Base-by-base conservation (phyloP, 2,888 invertebrate species). In the Polylopha cassiicola region DNA sequence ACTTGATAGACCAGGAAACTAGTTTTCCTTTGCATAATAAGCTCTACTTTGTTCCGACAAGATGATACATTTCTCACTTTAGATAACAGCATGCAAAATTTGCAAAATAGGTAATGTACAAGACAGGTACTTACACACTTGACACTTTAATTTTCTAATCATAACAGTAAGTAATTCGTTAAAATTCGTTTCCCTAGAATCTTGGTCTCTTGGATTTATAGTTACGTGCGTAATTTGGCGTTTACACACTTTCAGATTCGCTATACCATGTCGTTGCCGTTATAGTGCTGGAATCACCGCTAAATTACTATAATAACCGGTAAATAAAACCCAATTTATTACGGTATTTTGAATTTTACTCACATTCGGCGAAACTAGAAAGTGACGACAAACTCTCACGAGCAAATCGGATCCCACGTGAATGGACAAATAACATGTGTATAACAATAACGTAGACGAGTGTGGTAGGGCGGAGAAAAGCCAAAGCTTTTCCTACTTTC, bases 381-480 rank as follows among this genome's bases (percentile, higher is more conserved):
- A 53, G 50, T 50, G 41, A 33, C 42, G 30, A 46, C 15, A 10
- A n/a, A 18, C 22, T 43, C 31, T 43, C 37, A 38, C 43, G 28
- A 27, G 26, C 15, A 32, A 16, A 28, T n/a, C 14, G 43, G 45
- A 50, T 47, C 48, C 47, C 44, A 53, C 54, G 52, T 51, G 53
- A 58, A 58, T 51, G 50, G 42, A 46, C 48, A 53, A 53, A 47
- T 44, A 47, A 36, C 43, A 47, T 16, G 36, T 43, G 39, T 23
- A 39, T 43, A 32, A 56, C 51, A 55, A 55, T 55, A 29, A 32
- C 13, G 43, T 29, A 41, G 27, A 24, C 45, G 39, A 37, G 39
- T 39, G 37, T 46, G 34, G 41, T 30, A 43, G 22, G 37, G 38
- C 21, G 27, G 46, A 45, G 50, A 48, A 53, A 51, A 53, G 48